phyloP scores from a whole-genome alignment of 2,113 vertebrate species.

The Fukomys damarensis region DNA sequence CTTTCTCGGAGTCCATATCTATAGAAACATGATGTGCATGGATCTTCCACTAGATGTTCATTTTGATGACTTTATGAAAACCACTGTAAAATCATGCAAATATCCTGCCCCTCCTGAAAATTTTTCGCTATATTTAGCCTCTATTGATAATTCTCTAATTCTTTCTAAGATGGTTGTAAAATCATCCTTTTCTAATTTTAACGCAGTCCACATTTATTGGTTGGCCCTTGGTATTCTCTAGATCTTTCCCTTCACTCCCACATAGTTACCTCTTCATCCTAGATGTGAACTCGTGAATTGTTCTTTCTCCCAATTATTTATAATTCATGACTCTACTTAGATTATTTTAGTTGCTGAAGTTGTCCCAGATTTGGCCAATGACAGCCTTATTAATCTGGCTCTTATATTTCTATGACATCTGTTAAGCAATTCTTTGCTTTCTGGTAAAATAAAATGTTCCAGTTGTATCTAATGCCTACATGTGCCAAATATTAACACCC shows the following conservation, averaged over 20 bases:
- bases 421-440: conserved; percentile 30
- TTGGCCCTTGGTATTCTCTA: neutral
- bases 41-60: neutral
- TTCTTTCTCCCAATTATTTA: neutral
- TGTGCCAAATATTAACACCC: neutral
- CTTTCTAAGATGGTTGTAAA: neutral
- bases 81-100: neutral
- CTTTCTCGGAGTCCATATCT: neutral
- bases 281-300: neutral
- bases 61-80: conserved; percentile 37
- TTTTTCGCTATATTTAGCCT: neutral
- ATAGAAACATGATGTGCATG: neutral
- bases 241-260: neutral
- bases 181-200: neutral
- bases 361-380: neutral
- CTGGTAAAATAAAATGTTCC: neutral
- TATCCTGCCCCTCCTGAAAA: neutral
- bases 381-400: neutral
- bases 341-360: neutral
- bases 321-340: neutral
- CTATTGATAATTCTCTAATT: neutral
- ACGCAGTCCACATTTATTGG: neutral
- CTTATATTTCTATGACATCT: neutral
- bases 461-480: neutral
- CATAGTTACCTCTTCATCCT: neutral